Evolutionary conservation across 2,888 invertebrate genomes (phyloP).

Genomic region (Euclidia mi): DNA sequence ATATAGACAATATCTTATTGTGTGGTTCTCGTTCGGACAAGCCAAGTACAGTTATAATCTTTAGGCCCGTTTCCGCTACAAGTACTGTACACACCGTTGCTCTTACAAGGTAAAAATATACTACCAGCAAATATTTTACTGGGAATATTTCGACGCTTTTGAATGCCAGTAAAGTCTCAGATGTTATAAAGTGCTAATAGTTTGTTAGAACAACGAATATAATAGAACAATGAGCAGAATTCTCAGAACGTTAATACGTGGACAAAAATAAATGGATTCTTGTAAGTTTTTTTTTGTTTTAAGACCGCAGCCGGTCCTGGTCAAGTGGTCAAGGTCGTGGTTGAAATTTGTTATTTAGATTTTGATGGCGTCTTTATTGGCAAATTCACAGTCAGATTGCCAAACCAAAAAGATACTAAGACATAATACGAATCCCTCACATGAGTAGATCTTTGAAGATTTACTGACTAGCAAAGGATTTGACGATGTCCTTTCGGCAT

Average conservation of each 20-base stretch:
- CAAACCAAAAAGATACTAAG: too few relatives aligned
- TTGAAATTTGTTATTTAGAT: too few relatives aligned
- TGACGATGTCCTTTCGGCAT: too few relatives aligned
- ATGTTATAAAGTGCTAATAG: slow-evolving; percentile 3
- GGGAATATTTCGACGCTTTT: not conserved
- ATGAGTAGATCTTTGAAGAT: too few relatives aligned
- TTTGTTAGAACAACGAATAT: slow-evolving; percentile 5
- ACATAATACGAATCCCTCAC: too few relatives aligned
- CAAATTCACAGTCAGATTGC: too few relatives aligned
- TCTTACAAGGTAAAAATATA: not conserved
- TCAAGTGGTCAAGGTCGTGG: too few relatives aligned
- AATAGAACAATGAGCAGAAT: slow-evolving; percentile 22
- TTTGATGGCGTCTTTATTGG: too few relatives aligned
- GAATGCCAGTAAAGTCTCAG: not conserved
- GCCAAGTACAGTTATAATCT: not conserved
- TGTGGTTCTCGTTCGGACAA: not conserved
- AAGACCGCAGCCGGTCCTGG: too few relatives aligned
- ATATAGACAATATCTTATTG: not conserved
- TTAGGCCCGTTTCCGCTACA: slow-evolving; percentile 1
- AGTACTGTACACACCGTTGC: not conserved
- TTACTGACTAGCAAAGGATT: too few relatives aligned
- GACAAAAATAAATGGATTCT: not conserved
- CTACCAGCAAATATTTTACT: not conserved
- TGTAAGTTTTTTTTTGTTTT: slow-evolving; percentile 3
- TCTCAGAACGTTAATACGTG: slow-evolving; percentile 14